Evolutionary conservation across 1,140 invertebrate species (phyloP), one percentile per base, ranked within the genome.

Genomic region (Neomicropteryx cornuta): DNA sequence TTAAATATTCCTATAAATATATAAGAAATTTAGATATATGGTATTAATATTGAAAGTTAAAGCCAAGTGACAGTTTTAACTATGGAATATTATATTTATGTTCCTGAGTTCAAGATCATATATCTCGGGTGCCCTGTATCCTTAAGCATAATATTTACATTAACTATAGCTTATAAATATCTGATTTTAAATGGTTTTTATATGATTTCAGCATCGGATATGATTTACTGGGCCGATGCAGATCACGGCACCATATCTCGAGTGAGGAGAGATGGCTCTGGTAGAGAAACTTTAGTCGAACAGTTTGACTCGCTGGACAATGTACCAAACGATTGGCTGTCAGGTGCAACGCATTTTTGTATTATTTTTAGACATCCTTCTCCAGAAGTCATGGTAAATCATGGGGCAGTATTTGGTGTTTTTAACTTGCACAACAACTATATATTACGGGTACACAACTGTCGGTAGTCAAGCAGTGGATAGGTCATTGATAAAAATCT

Each of bases 151-250:
- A n/a, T n/a, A n/a, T n/a, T n/a, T n/a, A n/a, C n/a, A n/a, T n/a
- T n/a, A n/a, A n/a, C n/a, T n/a, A n/a, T n/a, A n/a, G n/a, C 19
- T 36, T 24, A 36, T 6, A 23, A 20, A 11, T 6, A 18, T 27
- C 17, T 37, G n/a, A 41, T 37, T 33, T 33, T 13, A 28, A 8
- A 13, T 33, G 8, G 23, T 27, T 21, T 41, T 13, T 40, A 23
- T 23, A 14, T 19, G 14, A 18, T 49, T 55, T 17, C 42, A 75
- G 70, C 56, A n/a, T 56, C 68, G 23, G 78, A 83, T 46, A 75
- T 72, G 39, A 63, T 90, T 6, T 87, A 83, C 58, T 91, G 86
- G 85, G 77, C 82, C 28, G 87, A 91, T 58, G 74, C 68, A 42
- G 82, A 85, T 44, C 69, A 76, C 34, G 83, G 83, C 29, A 73